A percentile compares a stretch with the other conserved stretches of the same genome.
Conservation (phyloP, 1,140 invertebrate species). For the Schmidtea mediterranea region DNA sequence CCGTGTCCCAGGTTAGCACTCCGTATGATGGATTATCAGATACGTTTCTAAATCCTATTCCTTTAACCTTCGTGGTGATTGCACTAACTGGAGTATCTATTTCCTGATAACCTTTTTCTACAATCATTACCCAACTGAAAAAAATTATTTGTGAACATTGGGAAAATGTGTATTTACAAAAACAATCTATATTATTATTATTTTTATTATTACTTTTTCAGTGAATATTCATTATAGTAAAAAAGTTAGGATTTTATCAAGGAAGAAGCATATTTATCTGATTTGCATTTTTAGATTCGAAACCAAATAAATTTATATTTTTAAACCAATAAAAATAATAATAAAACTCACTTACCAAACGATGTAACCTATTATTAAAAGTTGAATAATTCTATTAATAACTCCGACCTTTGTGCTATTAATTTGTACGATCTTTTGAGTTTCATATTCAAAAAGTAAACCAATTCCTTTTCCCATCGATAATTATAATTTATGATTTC, state of each 20-base stretch:
- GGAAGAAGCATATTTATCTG: too few species aligned
- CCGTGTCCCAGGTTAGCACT: constrained; percentile 29
- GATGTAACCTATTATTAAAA: constrained; percentile 28
- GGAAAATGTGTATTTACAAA: too few species aligned
- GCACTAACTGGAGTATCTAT: constrained; percentile 26
- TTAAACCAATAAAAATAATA: too few species aligned
- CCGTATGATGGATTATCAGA: too few species aligned
- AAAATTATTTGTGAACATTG: neutral
- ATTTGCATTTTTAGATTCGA: too few species aligned
- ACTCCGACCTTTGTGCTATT: constrained; percentile 29
- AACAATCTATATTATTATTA: too few species aligned
- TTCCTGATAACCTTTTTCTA: constrained; percentile 32
- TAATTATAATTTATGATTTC: too few species aligned
- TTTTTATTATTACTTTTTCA: too few species aligned
- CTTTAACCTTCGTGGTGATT: constrained; percentile 32
- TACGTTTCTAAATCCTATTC: constrained; percentile 14
- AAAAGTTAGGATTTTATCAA: neutral
- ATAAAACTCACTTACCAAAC: constrained; percentile 31
- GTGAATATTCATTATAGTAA: too few species aligned
- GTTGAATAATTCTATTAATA: constrained; percentile 29
- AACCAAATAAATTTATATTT: too few species aligned
- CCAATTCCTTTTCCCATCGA: constrained; percentile 8
- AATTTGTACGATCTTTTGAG: constrained; percentile 31
- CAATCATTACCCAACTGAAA: constrained; percentile 29
- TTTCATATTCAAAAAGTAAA: constrained; percentile 30